Conservation (phyloP, 2,888 invertebrate genomes). For the Lycocerus yunnanus region DNA sequence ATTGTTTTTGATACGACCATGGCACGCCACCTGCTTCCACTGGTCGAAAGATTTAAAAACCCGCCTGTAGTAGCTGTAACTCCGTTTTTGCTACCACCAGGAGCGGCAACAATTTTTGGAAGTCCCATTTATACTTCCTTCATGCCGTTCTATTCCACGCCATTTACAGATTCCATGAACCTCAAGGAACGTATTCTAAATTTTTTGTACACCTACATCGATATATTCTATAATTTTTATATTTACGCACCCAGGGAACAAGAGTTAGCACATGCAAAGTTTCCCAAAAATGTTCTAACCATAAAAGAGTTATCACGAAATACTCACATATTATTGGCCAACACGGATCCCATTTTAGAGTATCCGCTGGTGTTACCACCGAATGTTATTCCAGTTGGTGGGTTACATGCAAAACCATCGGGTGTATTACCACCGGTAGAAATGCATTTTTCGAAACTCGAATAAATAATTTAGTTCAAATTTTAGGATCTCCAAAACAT, state of each 20-base stretch:
- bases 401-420: slow-evolving; percentile 43
- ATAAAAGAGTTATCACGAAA: slow-evolving; percentile 38
- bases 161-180: slow-evolving; percentile 35
- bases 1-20: slow-evolving; percentile 33
- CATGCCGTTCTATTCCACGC: slow-evolving; percentile 35
- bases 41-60: slow-evolving; percentile 34
- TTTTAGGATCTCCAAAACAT: slow-evolving; percentile 45
- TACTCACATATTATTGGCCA: slow-evolving; percentile 43
- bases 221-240: slow-evolving; percentile 19
- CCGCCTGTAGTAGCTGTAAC: slow-evolving; percentile 30
- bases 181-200: slow-evolving; percentile 38
- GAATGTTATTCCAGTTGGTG: slow-evolving; percentile 50
- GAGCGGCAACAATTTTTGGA: slow-evolving; percentile 29
- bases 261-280: slow-evolving; percentile 32
- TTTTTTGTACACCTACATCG: slow-evolving; percentile 23
- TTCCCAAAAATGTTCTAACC: slow-evolving; percentile 38
- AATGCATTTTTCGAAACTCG: background rate
- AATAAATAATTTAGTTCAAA: no score
- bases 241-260: slow-evolving; percentile 28
- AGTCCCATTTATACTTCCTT: slow-evolving; percentile 38
- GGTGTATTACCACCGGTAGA: slow-evolving; percentile 42
- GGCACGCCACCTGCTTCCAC: slow-evolving; percentile 33
- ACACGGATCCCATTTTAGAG: slow-evolving; percentile 43
- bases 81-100: background rate
- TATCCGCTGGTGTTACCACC: slow-evolving; percentile 38